A percentile compares a stretch with the other conserved stretches of the same genome.
Conservation (phyloP, 2,113 vertebrate genomes). For the Phalacrocorax carbo region DNA sequence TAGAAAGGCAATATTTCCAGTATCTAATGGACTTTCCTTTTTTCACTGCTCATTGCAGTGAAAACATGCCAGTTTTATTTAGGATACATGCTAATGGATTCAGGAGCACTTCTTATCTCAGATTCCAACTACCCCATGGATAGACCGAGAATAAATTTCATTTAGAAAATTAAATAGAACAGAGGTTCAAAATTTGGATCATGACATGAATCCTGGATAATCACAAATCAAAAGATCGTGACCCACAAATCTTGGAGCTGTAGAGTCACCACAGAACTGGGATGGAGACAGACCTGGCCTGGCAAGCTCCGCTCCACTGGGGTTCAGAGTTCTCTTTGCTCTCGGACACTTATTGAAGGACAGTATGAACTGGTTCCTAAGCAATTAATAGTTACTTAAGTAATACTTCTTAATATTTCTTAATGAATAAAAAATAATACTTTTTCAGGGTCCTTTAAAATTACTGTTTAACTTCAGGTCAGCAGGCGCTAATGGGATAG, state of each 20-base stretch:
- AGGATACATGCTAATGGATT: not conserved
- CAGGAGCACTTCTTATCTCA: not conserved
- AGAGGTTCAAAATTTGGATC: not conserved
- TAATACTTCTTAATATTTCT: not conserved
- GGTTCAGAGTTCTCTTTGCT: not conserved
- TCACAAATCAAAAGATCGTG: too few species aligned
- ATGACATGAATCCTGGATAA: not conserved
- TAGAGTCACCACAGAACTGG: not conserved
- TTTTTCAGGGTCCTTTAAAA: not conserved
- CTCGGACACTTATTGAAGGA: not conserved
- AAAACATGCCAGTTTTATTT: not conserved
- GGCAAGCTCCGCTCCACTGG: not conserved
- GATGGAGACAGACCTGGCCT: not conserved
- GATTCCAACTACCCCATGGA: not conserved
- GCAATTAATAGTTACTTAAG: not conserved
- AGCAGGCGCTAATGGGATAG: not conserved
- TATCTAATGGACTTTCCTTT: slow-evolving; percentile 4
- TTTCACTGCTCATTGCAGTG: not conserved
- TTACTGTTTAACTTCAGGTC: not conserved
- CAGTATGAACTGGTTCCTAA: not conserved
- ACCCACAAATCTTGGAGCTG: not conserved
- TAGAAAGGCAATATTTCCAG: slow-evolving; percentile 29
- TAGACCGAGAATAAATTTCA: not conserved
- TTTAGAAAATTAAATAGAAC: not conserved
- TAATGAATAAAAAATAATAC: not conserved